A percentile compares a stretch with the other conserved stretches of the same genome.
These are phyloP conservation scores for Drosophila ironensis DNA, from an alignment of 1,140 invertebrate genomes.

Conservation along the genomic window DNA sequence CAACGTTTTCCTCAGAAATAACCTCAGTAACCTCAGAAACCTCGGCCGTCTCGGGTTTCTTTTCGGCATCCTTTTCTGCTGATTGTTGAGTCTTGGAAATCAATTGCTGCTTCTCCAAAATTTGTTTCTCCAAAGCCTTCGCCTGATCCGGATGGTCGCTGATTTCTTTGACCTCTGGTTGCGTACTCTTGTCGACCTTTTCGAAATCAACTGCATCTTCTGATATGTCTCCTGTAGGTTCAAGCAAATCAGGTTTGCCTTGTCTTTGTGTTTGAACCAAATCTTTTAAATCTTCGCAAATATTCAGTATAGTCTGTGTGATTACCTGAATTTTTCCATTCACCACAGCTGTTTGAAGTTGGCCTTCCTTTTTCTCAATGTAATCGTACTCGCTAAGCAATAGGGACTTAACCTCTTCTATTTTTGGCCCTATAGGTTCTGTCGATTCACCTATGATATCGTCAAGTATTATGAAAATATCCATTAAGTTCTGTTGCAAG, in stretches of 20 bases:
- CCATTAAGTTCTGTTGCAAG: constrained; percentile 67
- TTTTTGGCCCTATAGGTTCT: constrained; percentile 19
- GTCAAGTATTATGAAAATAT: constrained; percentile 63
- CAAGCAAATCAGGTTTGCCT: too few species aligned
- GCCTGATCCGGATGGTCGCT: constrained; percentile 38
- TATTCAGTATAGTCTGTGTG: constrained; percentile 28
- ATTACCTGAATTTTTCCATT: constrained; percentile 45
- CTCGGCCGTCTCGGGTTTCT: neutral
- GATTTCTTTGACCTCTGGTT: constrained; percentile 1
- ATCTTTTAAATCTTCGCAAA: constrained; percentile 35
- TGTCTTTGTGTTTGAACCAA: neutral
- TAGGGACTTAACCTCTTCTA: constrained; percentile 37
- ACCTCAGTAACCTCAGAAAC: constrained; percentile 7
- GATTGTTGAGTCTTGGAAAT: constrained; percentile 20
- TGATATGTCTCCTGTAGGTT: too few species aligned
- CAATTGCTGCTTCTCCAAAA: constrained; percentile 6
- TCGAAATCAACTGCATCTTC: constrained; percentile 23
- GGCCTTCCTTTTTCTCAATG: constrained; percentile 35
- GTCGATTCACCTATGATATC: constrained; percentile 52
- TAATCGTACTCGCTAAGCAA: constrained; percentile 53
- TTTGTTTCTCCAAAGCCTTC: constrained; percentile 30
- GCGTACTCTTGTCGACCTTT: neutral
- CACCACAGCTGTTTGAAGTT: constrained; percentile 16
- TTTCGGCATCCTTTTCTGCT: neutral
- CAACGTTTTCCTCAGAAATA: neutral